Base-by-base conservation (phyloP, 92 coral and sea anemone species). In the Parazoanthus swiftii region DNA sequence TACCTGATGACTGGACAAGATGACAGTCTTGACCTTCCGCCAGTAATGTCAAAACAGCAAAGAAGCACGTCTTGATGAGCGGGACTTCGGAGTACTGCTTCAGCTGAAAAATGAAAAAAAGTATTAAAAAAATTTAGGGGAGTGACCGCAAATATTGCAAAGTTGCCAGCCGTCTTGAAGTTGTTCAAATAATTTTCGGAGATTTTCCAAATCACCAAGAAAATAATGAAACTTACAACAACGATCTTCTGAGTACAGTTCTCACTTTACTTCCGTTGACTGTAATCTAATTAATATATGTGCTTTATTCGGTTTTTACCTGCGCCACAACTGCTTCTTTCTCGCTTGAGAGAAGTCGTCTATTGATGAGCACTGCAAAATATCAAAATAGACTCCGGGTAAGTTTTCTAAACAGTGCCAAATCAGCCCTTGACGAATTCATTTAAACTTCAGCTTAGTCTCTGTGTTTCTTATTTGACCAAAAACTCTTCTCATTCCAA, bases 241-340 rank as follows among this genome's bases (percentile, higher is more conserved):
- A 48, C 51, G 59, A 54, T 54, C 59, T 54, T 54, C 59, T 51
- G 16, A 51, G 58, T 51, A 51, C 59, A 54, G 59, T 54, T 54
- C 18, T 54, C 20, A 54, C 20, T 54, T 54, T 2, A 54, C 20
- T 10, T 51, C 7, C 14, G 58, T 54, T 54, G 18, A 54, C 2
- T 54, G 59, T 54, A 54, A 54, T 11, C 18, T 54, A 54, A 13
- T 13, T 3, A 13, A 14, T 1, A 11, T 20, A 11, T 1, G 3
- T 13, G 42, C 42, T 39, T 39, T 39, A 39, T 54, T 11, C 20
- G 20, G 16, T 54, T 13, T 54, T 2, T 76, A 97, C 99, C 97
- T 97, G 99, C 16, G 98, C 98, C 42, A 95, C 91, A 65, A 95
- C 95, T 29, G 98, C 99, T 77, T 94, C 98, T 89, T 95, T 97